Evolutionary conservation across 1,140 invertebrate genomes (phyloP).

Genomic region (Drosophila ananassae): DNA sequence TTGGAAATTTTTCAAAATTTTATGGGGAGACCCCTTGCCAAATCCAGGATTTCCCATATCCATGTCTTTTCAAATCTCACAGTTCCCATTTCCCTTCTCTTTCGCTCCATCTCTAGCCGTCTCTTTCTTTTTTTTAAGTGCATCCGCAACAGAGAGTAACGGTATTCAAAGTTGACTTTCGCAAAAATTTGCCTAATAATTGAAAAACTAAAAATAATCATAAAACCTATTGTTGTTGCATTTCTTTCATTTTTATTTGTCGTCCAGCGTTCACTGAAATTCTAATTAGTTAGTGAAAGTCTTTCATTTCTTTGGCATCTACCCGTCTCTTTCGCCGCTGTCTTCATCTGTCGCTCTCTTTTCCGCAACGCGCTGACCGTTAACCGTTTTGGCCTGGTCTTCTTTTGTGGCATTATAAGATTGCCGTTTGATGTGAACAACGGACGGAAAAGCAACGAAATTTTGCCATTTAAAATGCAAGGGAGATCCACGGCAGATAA

Average conservation of each 20-base stretch:
- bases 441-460: constrained; percentile 17
- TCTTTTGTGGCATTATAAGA: constrained; percentile 34
- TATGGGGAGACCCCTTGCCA: neutral
- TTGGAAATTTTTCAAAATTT: no score
- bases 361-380: constrained; percentile 16
- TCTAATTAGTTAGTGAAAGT: constrained; percentile 78
- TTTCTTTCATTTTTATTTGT: constrained; percentile 28
- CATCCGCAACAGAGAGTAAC: constrained; percentile 29
- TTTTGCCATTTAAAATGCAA: constrained; percentile 37
- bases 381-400: constrained; percentile 43
- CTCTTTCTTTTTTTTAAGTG: neutral
- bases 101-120: neutral
- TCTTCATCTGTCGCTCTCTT: constrained; percentile 4
- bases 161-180: constrained; percentile 64
- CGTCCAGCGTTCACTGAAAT: constrained; percentile 57
- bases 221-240: constrained; percentile 28
- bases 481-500: constrained; percentile 30
- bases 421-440: constrained; percentile 30
- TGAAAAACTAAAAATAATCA: constrained; percentile 54
- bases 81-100: neutral
- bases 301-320: constrained; percentile 22
- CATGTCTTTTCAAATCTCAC: neutral
- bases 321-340: neutral
- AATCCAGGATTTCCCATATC: neutral
- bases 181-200: constrained; percentile 80